phyloP scores from a whole-genome alignment of 2,797 vertebrate genomes.

The Amblyraja radiata region DNA sequence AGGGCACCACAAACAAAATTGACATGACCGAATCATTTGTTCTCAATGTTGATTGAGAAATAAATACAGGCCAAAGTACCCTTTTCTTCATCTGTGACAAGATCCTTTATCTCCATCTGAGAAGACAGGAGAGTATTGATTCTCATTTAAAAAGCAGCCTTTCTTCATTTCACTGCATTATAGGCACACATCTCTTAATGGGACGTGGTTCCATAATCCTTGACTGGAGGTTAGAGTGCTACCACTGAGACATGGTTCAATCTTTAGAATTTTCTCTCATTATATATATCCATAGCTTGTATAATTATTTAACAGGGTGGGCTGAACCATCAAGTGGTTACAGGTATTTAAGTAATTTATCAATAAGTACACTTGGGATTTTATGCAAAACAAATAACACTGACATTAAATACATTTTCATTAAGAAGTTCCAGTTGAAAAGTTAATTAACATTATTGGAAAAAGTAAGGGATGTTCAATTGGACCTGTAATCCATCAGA shows the following conservation, averaged over 20 bases:
- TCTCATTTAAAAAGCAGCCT: not conserved
- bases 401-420: too few relatives aligned
- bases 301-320: not conserved
- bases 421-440: too few relatives aligned
- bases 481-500: too few relatives aligned
- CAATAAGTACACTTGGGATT: too few relatives aligned
- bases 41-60: not conserved
- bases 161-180: not conserved
- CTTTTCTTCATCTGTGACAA: too few relatives aligned
- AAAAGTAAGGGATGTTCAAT: too few relatives aligned
- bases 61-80: not conserved
- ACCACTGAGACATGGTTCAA: not conserved
- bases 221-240: not conserved
- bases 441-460: too few relatives aligned
- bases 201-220: not conserved
- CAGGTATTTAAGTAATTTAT: too few relatives aligned
- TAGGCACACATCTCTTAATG: not conserved
- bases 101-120: too few relatives aligned
- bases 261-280: not conserved
- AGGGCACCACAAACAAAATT: too few relatives aligned
- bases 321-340: not conserved
- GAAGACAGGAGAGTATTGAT: not conserved
- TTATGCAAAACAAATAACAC: too few relatives aligned
- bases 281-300: not conserved
- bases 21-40: not conserved